Evolutionary conservation across 2,113 vertebrate species (phyloP).

Genomic region (Eurypyga helias): DNA sequence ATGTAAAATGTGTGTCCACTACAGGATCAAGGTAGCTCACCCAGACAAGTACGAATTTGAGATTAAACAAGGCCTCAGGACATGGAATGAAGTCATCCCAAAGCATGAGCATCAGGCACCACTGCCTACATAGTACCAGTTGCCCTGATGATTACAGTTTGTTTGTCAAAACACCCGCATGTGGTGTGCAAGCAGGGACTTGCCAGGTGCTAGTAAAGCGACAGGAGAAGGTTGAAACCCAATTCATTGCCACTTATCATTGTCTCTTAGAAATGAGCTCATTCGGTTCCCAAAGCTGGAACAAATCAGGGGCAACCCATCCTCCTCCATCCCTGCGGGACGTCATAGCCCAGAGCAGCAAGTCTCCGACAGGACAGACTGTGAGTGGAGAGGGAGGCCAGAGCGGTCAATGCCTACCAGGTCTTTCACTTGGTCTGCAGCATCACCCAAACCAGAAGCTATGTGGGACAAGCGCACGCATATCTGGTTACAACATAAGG

Average conservation of each 20-base stretch:
- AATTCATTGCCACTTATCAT: background rate
- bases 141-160: background rate
- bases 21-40: background rate
- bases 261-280: background rate
- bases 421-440: background rate
- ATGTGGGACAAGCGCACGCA: background rate
- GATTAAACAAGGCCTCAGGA: background rate
- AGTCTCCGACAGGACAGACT: background rate
- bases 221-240: background rate
- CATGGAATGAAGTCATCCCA: background rate
- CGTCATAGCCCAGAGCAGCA: background rate
- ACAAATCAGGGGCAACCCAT: background rate
- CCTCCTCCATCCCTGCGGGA: background rate
- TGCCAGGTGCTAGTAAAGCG: background rate
- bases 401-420: background rate
- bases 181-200: background rate
- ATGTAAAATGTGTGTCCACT: background rate
- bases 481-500: conserved; percentile 27
- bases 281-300: background rate
- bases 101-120: background rate
- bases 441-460: background rate
- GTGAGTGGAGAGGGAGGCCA: background rate
- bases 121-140: background rate
- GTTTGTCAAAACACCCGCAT: background rate
- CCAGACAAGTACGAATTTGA: background rate